Conservation (phyloP, 2,888 invertebrate species). For the Notodonta dromedarius region DNA sequence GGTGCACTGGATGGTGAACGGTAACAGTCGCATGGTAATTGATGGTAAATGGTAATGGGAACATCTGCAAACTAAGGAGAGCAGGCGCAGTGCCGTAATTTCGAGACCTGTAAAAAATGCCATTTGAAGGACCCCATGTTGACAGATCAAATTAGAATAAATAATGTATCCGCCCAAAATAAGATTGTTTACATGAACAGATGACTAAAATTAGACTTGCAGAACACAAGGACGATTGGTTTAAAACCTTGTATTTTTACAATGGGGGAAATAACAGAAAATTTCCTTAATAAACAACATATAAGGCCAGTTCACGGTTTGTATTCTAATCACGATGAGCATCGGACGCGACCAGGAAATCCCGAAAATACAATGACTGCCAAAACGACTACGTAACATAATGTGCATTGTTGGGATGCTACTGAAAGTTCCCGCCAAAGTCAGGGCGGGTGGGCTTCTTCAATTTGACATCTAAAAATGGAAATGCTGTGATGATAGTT, state of each 20-base stretch:
- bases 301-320: slow-evolving; percentile 14
- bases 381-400: slow-evolving; percentile 10
- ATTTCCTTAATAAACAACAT: slow-evolving; percentile 1
- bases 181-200: neutral
- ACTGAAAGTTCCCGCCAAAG: neutral
- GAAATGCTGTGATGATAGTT: neutral
- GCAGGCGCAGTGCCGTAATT: too few relatives aligned
- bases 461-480: slow-evolving; percentile 3
- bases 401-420: slow-evolving; percentile 1
- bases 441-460: neutral
- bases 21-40: too few relatives aligned
- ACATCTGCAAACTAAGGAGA: too few relatives aligned
- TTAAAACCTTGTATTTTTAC: neutral
- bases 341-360: slow-evolving; percentile 25
- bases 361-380: slow-evolving; percentile 14
- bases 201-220: neutral
- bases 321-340: slow-evolving; percentile 28
- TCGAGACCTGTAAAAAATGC: too few relatives aligned
- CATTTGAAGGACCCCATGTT: too few relatives aligned
- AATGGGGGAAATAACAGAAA: neutral
- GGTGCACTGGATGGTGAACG: too few relatives aligned
- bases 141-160: too few relatives aligned
- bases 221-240: neutral
- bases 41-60: too few relatives aligned
- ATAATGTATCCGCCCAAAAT: neutral